Percentiles rank a stretch among this genome's conserved stretches.
Conservation (phyloP, 2,888 invertebrate genomes). For the Eilema caniola region DNA sequence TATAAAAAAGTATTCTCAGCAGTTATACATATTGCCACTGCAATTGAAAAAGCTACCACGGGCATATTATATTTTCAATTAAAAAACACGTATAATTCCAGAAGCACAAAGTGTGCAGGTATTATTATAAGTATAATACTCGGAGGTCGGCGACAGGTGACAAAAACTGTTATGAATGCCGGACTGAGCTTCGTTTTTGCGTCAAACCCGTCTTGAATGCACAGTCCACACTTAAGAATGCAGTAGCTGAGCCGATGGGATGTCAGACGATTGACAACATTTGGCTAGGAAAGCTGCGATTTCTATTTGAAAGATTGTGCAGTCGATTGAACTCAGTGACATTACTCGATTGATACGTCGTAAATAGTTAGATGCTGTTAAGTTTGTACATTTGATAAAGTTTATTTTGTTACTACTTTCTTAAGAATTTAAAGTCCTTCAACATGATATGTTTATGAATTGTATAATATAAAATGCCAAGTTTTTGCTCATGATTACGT, state of each 20-base stretch:
- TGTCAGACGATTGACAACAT: constrained; percentile 40
- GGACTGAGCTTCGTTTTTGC: constrained; percentile 73
- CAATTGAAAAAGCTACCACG: background rate
- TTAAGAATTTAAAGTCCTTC: background rate
- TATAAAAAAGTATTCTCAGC: background rate
- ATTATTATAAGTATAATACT: constrained; percentile 68
- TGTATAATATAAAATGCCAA: no score
- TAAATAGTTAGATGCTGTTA: background rate
- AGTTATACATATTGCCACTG: background rate
- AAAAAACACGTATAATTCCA: constrained; percentile 57
- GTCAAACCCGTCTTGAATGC: constrained; percentile 72
- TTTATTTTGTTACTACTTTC: background rate
- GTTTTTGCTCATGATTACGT: no score
- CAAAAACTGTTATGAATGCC: constrained; percentile 81
- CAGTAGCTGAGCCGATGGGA: constrained; percentile 57
- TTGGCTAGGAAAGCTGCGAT: constrained; percentile 45
- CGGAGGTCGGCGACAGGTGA: constrained; percentile 69
- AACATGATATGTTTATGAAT: background rate
- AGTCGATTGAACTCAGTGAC: background rate
- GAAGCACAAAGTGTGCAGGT: constrained; percentile 57
- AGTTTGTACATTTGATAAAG: background rate
- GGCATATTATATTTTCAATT: constrained; percentile 35
- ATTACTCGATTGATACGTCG: background rate
- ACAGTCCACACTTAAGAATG: constrained; percentile 69
- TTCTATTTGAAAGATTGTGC: constrained; percentile 4